These are phyloP conservation scores for Dioctria rufipes DNA, from an alignment of 2,888 invertebrate genomes.

Conservation along the genomic window DNA sequence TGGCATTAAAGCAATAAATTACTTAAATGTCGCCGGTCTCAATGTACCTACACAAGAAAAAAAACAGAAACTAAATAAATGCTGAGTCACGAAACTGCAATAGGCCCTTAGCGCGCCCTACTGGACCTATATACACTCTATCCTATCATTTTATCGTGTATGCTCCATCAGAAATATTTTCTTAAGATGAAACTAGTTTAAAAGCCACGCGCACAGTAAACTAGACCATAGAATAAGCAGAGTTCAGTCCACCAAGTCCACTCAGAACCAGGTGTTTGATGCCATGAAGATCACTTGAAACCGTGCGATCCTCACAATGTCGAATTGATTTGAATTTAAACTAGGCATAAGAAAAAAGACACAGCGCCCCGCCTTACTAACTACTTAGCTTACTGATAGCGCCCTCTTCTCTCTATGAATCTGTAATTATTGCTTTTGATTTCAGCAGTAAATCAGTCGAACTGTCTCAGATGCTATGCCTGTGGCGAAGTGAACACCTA, in stretches of 20 bases:
- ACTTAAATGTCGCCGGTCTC: constrained; percentile 32
- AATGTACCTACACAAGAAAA: constrained; percentile 10
- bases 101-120: constrained; percentile 23
- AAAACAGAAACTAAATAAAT: background rate
- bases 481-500: constrained; percentile 56
- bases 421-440: constrained; percentile 30
- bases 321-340: constrained; percentile 36
- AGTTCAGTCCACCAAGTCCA: background rate
- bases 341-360: background rate
- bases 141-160: constrained; percentile 21
- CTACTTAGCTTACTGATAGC: constrained; percentile 27
- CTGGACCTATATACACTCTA: background rate
- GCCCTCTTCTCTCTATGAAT: constrained; percentile 4
- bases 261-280: constrained; percentile 18
- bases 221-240: constrained; percentile 1
- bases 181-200: constrained; percentile 33
- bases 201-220: background rate
- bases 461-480: constrained; percentile 57
- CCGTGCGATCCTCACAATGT: background rate
- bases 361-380: background rate
- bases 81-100: constrained; percentile 38
- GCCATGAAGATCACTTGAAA: background rate
- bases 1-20: constrained; percentile 40
- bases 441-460: constrained; percentile 33
- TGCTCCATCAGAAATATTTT: constrained; percentile 36